Evolutionary conservation across 2,888 invertebrate species (phyloP).

Genomic region (Dryocosmus kuriphilus): DNA sequence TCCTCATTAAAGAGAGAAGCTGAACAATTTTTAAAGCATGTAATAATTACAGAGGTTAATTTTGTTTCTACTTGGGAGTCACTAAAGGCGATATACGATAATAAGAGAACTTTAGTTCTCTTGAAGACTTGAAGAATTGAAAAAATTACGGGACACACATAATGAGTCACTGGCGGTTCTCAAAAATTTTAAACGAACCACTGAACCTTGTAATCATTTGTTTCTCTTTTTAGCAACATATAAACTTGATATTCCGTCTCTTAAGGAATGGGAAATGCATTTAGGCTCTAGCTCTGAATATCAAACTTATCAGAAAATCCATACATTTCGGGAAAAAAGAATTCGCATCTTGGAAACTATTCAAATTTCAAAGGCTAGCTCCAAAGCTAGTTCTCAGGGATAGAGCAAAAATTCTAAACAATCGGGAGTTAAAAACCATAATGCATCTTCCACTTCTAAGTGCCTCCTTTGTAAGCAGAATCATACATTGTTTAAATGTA

Average conservation of each 20-base stretch:
- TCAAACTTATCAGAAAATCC: no score
- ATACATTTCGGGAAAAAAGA: no score
- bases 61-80: constrained; percentile 2
- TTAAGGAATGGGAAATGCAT: neutral
- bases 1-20: neutral
- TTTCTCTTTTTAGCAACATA: constrained; percentile 3
- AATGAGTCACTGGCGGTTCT: neutral
- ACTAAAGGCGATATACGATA: neutral
- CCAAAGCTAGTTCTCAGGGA: no score
- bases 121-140: neutral
- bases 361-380: no score
- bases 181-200: neutral
- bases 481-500: no score
- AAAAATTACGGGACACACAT: neutral
- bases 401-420: neutral
- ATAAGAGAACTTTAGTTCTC: neutral
- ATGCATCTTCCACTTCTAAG: neutral
- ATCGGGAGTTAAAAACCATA: neutral
- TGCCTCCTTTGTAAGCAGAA: no score
- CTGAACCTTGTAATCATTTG: neutral
- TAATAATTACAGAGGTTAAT: neutral
- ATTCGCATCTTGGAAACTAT: no score
- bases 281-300: neutral
- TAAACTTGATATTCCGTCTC: neutral
- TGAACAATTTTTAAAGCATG: neutral